Base-by-base conservation (phyloP, 1,140 invertebrate species). In the Leptonema lineaticorne region DNA sequence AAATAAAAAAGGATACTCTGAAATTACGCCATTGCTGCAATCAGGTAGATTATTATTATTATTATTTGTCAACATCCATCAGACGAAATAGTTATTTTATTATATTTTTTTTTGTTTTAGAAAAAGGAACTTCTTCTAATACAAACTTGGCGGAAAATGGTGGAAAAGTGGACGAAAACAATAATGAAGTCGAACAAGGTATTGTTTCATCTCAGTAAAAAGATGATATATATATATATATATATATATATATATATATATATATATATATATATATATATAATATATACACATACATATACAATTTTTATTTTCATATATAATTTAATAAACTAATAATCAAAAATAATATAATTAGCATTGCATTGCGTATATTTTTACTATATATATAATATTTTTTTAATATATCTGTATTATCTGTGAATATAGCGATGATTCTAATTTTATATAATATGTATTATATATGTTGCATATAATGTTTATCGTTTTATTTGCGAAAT, bases 1-100 rank as follows among this genome's bases (percentile, higher is more conserved):
- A 30, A 73, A 74, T 7, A 71, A 74, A 1, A 63, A 65, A 16
- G 27, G 29, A 5, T 81, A 80, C 60, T 74, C 69, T 8, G 78
- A 80, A 74, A 70, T 79, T 7, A 72, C 73, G 11, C 70, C 70
- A 5, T 37, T 74, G 9, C 22, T 73, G 24, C 41, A 46, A 24
- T 56, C 60, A 64, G 72, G 69, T 69, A n/a, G n/a, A n/a, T n/a
- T n/a, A n/a, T n/a, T n/a, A n/a, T n/a, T n/a, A n/a, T n/a, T n/a
- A n/a, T n/a, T n/a, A n/a, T n/a, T n/a, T n/a, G n/a, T n/a, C n/a
- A n/a, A n/a, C n/a, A n/a, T n/a, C n/a, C n/a, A n/a, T n/a, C n/a
- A n/a, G n/a, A n/a, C n/a, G n/a, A n/a, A n/a, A n/a, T n/a, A n/a
- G n/a, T n/a, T n/a, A n/a, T n/a, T n/a, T n/a, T n/a, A n/a, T n/a